A percentile compares a stretch with the other conserved stretches of the same genome.
These are phyloP conservation scores for Pseudochaenichthys georgianus DNA, from an alignment of 2,797 vertebrate genomes.

Conservation along the genomic window DNA sequence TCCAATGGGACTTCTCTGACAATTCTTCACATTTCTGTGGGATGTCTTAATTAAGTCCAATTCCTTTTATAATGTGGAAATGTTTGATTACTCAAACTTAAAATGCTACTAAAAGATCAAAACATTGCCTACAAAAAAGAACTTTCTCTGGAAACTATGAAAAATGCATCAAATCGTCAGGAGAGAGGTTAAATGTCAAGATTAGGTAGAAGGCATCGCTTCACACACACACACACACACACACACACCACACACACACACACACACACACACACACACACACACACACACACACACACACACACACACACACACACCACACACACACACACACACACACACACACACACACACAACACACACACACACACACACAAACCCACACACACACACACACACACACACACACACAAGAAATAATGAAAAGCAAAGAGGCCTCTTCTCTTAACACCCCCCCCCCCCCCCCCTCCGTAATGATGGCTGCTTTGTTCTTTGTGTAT, in stretches of 20 bases:
- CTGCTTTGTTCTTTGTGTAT: constrained; percentile 48
- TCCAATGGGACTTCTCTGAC: constrained; percentile 2
- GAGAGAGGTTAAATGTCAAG: neutral
- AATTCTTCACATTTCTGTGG: constrained; percentile 9
- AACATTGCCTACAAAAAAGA: neutral
- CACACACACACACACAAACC: too few relatives aligned
- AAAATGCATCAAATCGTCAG: neutral
- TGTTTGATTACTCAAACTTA: constrained; percentile 3
- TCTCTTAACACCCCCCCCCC: neutral
- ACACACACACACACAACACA: too few relatives aligned
- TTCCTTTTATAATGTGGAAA: neutral
- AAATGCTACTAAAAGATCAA: neutral
- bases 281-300: too few relatives aligned
- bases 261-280: too few relatives aligned
- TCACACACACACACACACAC: too few relatives aligned
- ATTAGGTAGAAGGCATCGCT: neutral
- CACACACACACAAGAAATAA: constrained; percentile 32
- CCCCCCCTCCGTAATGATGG: neutral
- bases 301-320: too few relatives aligned
- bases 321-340: too few relatives aligned
- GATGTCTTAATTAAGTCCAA: constrained; percentile 10
- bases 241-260: too few relatives aligned
- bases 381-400: too few relatives aligned
- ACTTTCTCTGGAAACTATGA: neutral
- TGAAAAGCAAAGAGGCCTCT: constrained; percentile 40